These are phyloP conservation scores for Rotaria socialis DNA, from an alignment of 2,888 invertebrate species.

Conservation along the genomic window DNA sequence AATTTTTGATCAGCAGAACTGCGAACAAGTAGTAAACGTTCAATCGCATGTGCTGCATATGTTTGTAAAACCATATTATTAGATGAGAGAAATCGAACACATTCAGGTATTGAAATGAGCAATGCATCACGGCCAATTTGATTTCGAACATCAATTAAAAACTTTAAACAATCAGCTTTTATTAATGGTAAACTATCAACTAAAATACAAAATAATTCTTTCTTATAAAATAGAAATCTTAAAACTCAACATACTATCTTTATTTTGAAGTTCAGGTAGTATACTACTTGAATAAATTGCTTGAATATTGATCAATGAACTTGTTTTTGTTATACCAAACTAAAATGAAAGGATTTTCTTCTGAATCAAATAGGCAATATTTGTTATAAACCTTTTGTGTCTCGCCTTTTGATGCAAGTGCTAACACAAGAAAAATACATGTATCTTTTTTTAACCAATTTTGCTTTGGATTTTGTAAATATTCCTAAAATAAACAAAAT, in stretches of 20 bases:
- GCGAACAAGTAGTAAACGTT: slow-evolving; percentile 63
- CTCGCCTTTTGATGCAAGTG: slow-evolving; percentile 76
- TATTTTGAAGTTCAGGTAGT: slow-evolving; percentile 74
- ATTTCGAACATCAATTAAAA: slow-evolving; percentile 87
- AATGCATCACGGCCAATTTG: slow-evolving; percentile 77
- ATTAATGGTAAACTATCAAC: slow-evolving; percentile 82
- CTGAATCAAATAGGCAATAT: background rate
- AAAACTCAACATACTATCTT: slow-evolving; percentile 60
- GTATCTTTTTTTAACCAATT: slow-evolving; percentile 94
- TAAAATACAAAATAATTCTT: slow-evolving; percentile 60
- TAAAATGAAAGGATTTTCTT: slow-evolving; percentile 49
- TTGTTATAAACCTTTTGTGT: slow-evolving; percentile 36
- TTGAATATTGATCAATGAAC: slow-evolving; percentile 78
- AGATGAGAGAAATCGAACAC: slow-evolving; percentile 73
- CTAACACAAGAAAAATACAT: slow-evolving; percentile 89
- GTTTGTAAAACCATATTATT: slow-evolving; percentile 83
- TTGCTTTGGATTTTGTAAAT: slow-evolving; percentile 69
- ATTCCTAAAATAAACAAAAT: slow-evolving; percentile 62
- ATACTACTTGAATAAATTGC: slow-evolving; percentile 84
- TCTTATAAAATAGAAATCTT: background rate
- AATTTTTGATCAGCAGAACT: slow-evolving; percentile 6
- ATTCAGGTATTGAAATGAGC: slow-evolving; percentile 70
- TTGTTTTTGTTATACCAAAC: slow-evolving; percentile 84
- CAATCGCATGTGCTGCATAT: slow-evolving; percentile 85
- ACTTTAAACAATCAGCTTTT: slow-evolving; percentile 92